Evolutionary conservation across 2,113 vertebrate genomes (phyloP).

Genomic region (Perca schrenkii): DNA sequence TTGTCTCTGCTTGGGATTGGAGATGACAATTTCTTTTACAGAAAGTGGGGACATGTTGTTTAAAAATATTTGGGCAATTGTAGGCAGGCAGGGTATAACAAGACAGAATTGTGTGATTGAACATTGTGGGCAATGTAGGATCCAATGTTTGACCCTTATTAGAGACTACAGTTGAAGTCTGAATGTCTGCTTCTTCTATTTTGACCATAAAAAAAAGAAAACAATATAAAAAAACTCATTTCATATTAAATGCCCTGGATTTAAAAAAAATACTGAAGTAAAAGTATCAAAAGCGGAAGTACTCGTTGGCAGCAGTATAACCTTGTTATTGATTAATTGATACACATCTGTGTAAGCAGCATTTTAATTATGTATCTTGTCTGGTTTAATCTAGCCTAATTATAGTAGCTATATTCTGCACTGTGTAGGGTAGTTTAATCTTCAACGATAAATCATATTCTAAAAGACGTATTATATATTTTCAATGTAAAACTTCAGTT

Average conservation of each 20-base stretch:
- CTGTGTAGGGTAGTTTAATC: not conserved
- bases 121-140: slow-evolving; percentile 21
- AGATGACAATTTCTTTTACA: not conserved
- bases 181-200: not conserved
- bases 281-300: not conserved
- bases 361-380: not conserved
- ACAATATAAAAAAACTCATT: not conserved
- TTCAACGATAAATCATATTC: not conserved
- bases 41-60: not conserved
- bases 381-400: not conserved
- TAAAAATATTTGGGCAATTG: not conserved
- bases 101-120: not conserved
- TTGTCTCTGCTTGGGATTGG: not conserved
- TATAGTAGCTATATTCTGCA: not conserved
- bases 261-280: not conserved
- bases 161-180: not conserved
- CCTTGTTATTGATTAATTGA: not conserved
- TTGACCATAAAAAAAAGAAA: not conserved
- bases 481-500: not conserved
- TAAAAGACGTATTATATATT: not conserved
- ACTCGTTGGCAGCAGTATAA: not conserved
- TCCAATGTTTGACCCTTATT: not conserved
- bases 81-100: not conserved
- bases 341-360: not conserved
- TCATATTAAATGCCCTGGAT: not conserved